Evolutionary conservation across 1,140 invertebrate genomes (phyloP).

Genomic region (Thaumetopoea pityocampa): DNA sequence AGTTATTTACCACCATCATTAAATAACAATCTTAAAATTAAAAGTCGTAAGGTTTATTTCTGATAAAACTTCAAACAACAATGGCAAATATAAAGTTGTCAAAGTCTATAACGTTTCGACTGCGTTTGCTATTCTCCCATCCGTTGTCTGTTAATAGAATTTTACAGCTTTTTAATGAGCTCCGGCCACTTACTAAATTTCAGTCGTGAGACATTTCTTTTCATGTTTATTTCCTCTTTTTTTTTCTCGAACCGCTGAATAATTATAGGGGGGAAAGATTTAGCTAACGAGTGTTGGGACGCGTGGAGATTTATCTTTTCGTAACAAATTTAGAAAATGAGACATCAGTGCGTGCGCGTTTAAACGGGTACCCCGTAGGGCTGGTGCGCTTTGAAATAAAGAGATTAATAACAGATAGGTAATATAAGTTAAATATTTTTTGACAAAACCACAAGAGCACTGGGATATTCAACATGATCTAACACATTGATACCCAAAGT

Average conservation of each 20-base stretch:
- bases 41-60: conserved; percentile 29
- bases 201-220: conserved; percentile 50
- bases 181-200: conserved; percentile 61
- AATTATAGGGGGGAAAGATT: conserved; percentile 61
- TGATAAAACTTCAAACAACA: conserved; percentile 13
- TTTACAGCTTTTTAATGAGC: conserved; percentile 73
- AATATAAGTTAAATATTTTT: background rate
- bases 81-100: conserved; percentile 25
- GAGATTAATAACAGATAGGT: background rate
- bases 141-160: conserved; percentile 49
- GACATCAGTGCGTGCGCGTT: conserved; percentile 51
- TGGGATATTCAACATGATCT: too few species aligned
- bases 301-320: conserved; percentile 70
- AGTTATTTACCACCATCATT: conserved; percentile 13
- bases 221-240: conserved; percentile 56
- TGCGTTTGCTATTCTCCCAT: conserved; percentile 37
- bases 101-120: conserved; percentile 27
- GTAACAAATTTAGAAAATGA: conserved; percentile 73
- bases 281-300: conserved; percentile 66
- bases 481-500: too few species aligned
- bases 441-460: background rate
- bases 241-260: conserved; percentile 45
- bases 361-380: conserved; percentile 14
- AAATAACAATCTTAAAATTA: conserved; percentile 18
- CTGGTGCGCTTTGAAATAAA: background rate